Base-by-base conservation (phyloP, 2,888 invertebrate species). In the Omphaloscelis lunosa region DNA sequence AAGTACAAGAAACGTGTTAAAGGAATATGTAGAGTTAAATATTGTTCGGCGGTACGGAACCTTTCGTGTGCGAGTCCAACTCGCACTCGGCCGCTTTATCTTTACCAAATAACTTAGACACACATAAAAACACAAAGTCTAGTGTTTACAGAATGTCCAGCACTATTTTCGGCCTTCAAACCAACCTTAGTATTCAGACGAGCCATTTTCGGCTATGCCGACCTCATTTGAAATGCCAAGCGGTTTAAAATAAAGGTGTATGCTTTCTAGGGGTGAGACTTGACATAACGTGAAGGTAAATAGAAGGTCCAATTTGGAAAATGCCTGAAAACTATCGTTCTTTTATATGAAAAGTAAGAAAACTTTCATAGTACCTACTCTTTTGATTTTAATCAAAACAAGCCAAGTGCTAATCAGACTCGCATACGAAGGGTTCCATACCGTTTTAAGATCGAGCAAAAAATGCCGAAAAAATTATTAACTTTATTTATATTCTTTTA, bases 201-300 rank as follows among this genome's bases (percentile, higher is more conserved):
- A 62, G 39, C 66, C 70, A 59, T 85, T 87, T 79, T 83, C 39
- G 58, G 70, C 3, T 58, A 39, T 45, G 5, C 29, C 66, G 77
- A 83, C 72, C 81, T 78, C 77, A 81, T 87, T 86, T 76, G 70
- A 76, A 87, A 86, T 81, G 88, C 75, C 79, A 77, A 72, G 66
- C 45, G 20, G 61, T 70, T 77, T 84, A 73, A 84, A 85, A 80
- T 74, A 72, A 79, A 79, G 71, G 80, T 72, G 65, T 70, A 15
- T 23, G 67, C 48, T 68, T 34, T 27, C 27, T 62, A 2, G n/a
- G 39, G 63, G 58, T 62, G 48, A 39, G 7, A 15, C 58, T 8
- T 9, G 6, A 1, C n/a, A 23, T 15, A 0, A 20, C 12, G 1
- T 15, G n/a, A 2, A n/a, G 4, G 12, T 45, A 20, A 41, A 51